Evolutionary conservation across 2,888 invertebrate species (phyloP), one percentile per base, ranked within the genome.

Genomic region (Melanargia galathea): DNA sequence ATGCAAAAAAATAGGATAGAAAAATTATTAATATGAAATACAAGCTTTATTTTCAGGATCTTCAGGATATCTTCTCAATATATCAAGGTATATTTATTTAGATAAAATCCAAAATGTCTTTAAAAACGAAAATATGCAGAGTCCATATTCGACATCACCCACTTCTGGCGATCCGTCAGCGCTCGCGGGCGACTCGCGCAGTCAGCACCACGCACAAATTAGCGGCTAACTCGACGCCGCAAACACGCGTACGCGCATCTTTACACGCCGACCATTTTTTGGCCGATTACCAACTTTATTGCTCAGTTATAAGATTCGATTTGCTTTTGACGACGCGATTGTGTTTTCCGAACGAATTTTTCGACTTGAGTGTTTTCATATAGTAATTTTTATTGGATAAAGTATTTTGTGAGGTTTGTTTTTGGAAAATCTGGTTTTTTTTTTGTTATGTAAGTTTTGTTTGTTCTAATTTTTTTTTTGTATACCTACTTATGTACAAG

Each of bases 191-290:
- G 49, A 8, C 30, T 24, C 35, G 8, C 40, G 22, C 35, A 35
- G 16, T 18, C 16, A 30, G 82, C 82, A 86, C 89, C 40, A 40
- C 33, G 82, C 83, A 86, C 90, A 88, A 87, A 89, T 73, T 81
- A 76, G 79, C 82, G 79, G 84, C 83, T 79, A 71, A 71, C 81
- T 80, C 80, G 79, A 75, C 72, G 79, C 79, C 73, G 84, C 78
- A 26, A 75, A 78, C 87, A 90, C 90, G 90, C 84, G 59, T 63
- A 66, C 73, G 71, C 70, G 75, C 77, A 72, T 70, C 65, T 66
- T 62, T 63, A 62, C 46, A 57, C 52, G 22, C 22, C 6, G 20
- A 60, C 35, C 60, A 61, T 56, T 51, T 57, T 59, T 57, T 72
- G 73, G 69, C 75, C 74, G 67, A 81, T 66, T 71, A 67, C 66